A percentile compares a stretch with the other conserved stretches of the same genome.
Conservation (phyloP, 2,888 invertebrate genomes). For the Drosophila helvetica region DNA sequence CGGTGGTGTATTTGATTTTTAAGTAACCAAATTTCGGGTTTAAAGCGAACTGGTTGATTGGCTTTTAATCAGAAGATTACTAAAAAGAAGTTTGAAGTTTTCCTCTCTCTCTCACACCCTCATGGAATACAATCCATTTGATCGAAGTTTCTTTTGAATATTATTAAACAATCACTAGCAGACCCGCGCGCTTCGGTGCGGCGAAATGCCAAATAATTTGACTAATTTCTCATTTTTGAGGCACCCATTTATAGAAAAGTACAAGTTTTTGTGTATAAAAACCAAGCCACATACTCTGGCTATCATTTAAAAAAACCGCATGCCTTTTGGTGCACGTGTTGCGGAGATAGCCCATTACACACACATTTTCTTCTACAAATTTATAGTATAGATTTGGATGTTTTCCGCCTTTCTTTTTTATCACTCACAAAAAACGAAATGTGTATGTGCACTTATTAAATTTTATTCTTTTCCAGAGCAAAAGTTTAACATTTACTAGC, state of each 20-base stretch:
- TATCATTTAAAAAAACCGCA: too few relatives aligned
- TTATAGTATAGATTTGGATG: too few relatives aligned
- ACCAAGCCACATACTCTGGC: too few relatives aligned
- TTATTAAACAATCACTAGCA: neutral
- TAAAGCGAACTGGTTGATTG: neutral
- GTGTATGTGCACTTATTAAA: neutral
- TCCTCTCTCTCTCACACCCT: neutral
- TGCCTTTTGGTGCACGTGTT: too few relatives aligned
- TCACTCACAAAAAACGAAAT: neutral
- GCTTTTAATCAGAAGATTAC: too few relatives aligned
- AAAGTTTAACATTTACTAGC: neutral
- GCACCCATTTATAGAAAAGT: too few relatives aligned
- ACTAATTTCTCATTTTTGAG: too few relatives aligned
- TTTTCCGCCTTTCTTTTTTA: neutral
- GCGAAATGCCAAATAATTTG: too few relatives aligned
- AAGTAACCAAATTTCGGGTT: slow-evolving; percentile 2
- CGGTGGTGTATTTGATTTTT: slow-evolving; percentile 34
- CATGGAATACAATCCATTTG: neutral
- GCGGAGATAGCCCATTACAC: too few relatives aligned
- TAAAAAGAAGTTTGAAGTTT: neutral
- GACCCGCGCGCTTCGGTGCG: too few relatives aligned
- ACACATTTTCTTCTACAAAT: too few relatives aligned
- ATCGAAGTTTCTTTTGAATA: neutral
- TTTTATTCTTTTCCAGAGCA: slow-evolving; percentile 3
- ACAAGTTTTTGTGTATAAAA: too few relatives aligned